phyloP scores from a whole-genome alignment of 2,113 vertebrate genomes.

The Apaloderma vittatum region DNA sequence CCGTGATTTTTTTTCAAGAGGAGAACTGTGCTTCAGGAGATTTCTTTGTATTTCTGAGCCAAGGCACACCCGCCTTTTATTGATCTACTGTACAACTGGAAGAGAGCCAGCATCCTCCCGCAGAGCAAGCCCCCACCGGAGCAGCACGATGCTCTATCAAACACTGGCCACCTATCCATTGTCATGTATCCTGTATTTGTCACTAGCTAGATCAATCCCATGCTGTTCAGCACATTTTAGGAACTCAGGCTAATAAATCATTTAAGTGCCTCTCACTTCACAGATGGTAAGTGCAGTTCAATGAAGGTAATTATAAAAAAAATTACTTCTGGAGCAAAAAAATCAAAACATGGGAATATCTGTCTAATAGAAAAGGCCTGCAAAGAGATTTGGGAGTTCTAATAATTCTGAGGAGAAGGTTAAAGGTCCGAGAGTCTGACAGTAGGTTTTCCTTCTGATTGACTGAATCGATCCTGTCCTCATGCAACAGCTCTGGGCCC shows the following conservation, averaged over 20 bases:
- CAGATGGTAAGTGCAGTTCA: constrained; percentile 79
- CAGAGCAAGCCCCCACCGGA: not conserved
- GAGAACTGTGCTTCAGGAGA: not conserved
- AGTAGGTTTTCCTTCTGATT: constrained; percentile 72
- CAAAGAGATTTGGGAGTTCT: constrained; percentile 80
- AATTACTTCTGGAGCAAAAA: constrained; percentile 82
- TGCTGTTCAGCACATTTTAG: constrained; percentile 58
- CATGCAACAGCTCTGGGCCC: constrained; percentile 14
- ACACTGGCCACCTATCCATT: constrained; percentile 49
- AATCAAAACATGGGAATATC: constrained; percentile 80
- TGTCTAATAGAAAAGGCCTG: constrained; percentile 79
- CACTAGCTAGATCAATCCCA: constrained; percentile 72
- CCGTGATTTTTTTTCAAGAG: not conserved
- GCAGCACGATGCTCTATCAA: constrained; percentile 43
- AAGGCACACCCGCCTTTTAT: constrained; percentile 53
- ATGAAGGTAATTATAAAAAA: constrained; percentile 85
- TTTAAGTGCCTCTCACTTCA: constrained; percentile 72
- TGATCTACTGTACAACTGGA: constrained; percentile 17
- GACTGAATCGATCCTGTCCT: constrained; percentile 79
- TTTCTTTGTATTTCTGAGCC: constrained; percentile 36
- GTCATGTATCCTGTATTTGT: constrained; percentile 47
- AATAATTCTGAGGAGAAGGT: constrained; percentile 75
- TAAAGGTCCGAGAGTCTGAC: constrained; percentile 78
- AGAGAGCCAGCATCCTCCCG: not conserved
- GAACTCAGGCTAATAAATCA: constrained; percentile 79